Base-by-base conservation (phyloP, 2,888 invertebrate genomes). In the Belgica antarctica region DNA sequence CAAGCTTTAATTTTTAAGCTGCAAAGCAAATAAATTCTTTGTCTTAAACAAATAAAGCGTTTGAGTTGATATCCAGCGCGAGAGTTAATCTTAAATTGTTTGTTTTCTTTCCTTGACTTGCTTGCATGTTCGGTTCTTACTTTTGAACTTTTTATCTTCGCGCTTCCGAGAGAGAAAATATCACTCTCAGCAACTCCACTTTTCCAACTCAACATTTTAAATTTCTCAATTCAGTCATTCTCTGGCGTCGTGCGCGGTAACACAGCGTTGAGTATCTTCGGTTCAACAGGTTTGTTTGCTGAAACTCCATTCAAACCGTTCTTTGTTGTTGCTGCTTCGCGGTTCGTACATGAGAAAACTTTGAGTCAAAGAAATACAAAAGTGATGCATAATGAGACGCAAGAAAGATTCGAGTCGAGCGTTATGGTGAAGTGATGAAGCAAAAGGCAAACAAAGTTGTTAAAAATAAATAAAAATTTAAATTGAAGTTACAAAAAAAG, bases 351-450 rank as follows among this genome's bases (percentile, higher is more conserved):
- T 27, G 2, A 25, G 8, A 24, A 52, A 52, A 22, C 52, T 52
- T n/a, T 41, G 15, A 41, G 41, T 10, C n/a, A 41, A n/a, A 41
- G 10, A 10, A 41, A 34, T 34, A 34, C 34, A 34, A 34, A n/a
- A 7, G 31, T 62, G n/a, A 36, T 52, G 24, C 46, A 65, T 65
- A 46, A 65, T 65, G 65, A 65, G 65, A 65, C 65, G 65, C 25
- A 65, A 62, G 41, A 46, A 63, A n/a, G n/a, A n/a, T n/a, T n/a
- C n/a, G n/a, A n/a, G n/a, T n/a, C n/a, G n/a, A n/a, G n/a, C n/a
- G 34, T 34, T 34, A 12, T 34, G 5, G 25, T 63, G n/a, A 62
- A 34, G 34, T 41, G 41, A 41, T n/a, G n/a, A 41, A 12, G 41
- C 41, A n/a, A 41, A 27, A 34, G 19, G n/a, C 41, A 41, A 41